Conservation (phyloP, 2,113 vertebrate species). For the Serinus canaria region DNA sequence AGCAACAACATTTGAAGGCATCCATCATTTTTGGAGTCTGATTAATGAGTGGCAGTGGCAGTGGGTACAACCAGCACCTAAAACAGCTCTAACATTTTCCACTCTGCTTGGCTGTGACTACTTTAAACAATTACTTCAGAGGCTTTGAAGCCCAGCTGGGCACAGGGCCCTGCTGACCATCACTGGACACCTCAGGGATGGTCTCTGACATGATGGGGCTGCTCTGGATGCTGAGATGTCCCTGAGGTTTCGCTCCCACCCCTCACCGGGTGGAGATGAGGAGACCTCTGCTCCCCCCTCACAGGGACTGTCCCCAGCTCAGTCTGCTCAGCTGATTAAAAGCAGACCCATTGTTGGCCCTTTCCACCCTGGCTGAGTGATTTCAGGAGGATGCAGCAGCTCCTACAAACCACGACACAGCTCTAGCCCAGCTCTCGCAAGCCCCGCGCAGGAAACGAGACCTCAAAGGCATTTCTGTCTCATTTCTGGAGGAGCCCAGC, state of each 20-base stretch:
- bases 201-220: accelerated
- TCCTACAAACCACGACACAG: not conserved
- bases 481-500: slow-evolving; percentile 39
- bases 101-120: not conserved
- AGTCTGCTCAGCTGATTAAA: not conserved
- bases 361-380: not conserved
- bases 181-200: accelerated
- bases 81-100: not conserved
- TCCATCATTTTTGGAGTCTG: not conserved
- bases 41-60: not conserved
- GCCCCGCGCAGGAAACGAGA: not conserved
- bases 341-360: not conserved
- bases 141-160: not conserved
- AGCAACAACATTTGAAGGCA: not conserved
- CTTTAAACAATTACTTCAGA: slow-evolving; percentile 9
- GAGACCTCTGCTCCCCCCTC: not conserved
- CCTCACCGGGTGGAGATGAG: not conserved
- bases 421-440: not conserved
- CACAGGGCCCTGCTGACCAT: not conserved
- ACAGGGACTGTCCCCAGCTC: not conserved
- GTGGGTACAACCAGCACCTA: not conserved
- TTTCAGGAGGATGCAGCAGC: not conserved
- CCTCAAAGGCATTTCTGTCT: slow-evolving; percentile 37
- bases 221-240: not conserved
- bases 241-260: not conserved